These are phyloP conservation scores for Bubo bubo DNA, from an alignment of 2,113 vertebrate species.

Conservation along the genomic window DNA sequence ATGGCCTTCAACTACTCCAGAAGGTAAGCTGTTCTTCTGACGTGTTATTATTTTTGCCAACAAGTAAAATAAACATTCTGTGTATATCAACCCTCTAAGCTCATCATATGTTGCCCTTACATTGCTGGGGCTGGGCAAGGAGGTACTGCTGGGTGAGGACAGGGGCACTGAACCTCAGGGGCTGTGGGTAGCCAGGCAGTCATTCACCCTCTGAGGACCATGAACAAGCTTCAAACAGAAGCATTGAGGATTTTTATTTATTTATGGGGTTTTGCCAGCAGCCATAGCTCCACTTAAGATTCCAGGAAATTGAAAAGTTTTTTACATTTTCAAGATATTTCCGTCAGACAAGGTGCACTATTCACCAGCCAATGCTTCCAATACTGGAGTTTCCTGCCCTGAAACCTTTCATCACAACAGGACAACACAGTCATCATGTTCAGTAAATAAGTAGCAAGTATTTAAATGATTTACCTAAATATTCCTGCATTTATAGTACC, in stretches of 20 bases:
- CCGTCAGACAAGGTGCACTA: neutral
- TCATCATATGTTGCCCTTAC: neutral
- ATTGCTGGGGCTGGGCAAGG: neutral
- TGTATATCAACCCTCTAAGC: neutral
- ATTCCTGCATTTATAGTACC: neutral
- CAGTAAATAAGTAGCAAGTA: neutral
- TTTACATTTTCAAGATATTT: neutral
- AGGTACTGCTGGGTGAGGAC: neutral
- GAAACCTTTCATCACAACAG: neutral
- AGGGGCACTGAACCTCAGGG: rapidly evolving
- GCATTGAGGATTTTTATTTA: neutral
- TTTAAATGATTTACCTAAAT: neutral
- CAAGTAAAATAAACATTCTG: neutral
- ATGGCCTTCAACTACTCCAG: rapidly evolving
- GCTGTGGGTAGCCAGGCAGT: rapidly evolving
- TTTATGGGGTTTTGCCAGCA: neutral
- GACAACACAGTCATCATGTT: neutral
- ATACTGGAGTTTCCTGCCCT: neutral
- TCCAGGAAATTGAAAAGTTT: neutral
- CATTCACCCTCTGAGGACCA: rapidly evolving
- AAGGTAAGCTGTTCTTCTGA: neutral
- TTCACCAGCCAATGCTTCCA: neutral
- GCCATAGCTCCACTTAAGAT: neutral
- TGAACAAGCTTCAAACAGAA: neutral
- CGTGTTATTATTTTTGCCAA: neutral